Evolutionary conservation across 2,797 vertebrate species (phyloP), one percentile per base, ranked within the genome.

Genomic region (Cichlasoma orientale): DNA sequence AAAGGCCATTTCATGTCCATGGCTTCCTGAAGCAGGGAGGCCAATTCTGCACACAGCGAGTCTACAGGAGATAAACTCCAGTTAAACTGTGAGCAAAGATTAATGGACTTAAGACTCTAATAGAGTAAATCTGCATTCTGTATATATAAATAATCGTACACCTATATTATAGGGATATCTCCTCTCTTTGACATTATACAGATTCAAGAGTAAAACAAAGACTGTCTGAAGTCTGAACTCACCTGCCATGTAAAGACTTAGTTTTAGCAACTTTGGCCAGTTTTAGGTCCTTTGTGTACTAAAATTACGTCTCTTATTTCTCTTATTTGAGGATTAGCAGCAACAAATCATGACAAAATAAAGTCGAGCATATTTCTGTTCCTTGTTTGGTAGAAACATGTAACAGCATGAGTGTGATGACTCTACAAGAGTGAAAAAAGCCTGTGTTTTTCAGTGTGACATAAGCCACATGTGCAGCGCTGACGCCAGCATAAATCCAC

Each of bases 1-100:
- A 99, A 99, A 79, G 98, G 98, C 98, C 98, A 99, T 92, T 96
- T 97, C 97, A 98, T 98, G 71, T 96, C 96, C 89, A 95, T 91
- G 0, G 98, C 98, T 78, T 99, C 97, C 84, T 97, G 93, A 80
- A 99, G 94, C 79, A 99, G 96, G 50, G 92, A 95, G 83, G 87
- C 94, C 90, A 99, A 91, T 68, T 99, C 96, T 4, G 83, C 91
- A 4, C 96, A 95, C 91, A 99, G 94, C 21, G 63, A 90, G 56
- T 93, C 98, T 99, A 81, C 71, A 83, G 80, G 77, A 85, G 4
- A 59, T 27, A 75, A 55, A 75, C 2, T 0, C 12, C 14, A 33
- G 9, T 0, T 18, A 38, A 61, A 16, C n/a, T 9, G 1, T 4
- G n/a, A n/a, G 27, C 16, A 72, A 12, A 63, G 3, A 63, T 7